Evolutionary conservation across 2,113 vertebrate species (phyloP).

Genomic region (Syngnathus typhle): DNA sequence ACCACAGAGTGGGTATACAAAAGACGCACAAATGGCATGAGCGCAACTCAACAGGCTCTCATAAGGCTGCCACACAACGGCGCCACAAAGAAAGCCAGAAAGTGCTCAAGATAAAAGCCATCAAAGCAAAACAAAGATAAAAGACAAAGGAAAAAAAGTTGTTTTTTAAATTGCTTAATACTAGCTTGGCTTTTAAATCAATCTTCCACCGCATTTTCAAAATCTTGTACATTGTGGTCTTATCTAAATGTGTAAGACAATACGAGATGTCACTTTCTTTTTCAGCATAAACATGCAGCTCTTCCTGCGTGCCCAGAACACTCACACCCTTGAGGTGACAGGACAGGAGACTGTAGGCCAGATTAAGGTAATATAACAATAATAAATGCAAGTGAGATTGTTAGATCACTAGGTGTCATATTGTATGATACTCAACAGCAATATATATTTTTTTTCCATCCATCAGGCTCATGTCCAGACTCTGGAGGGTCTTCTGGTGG

Average conservation of each 20-base stretch:
- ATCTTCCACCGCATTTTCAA: too few relatives aligned
- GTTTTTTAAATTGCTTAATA: too few relatives aligned
- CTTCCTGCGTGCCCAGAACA: slow-evolving; percentile 79
- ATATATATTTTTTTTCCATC: background rate
- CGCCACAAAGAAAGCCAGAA: too few relatives aligned
- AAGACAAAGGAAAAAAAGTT: too few relatives aligned
- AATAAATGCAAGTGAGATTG: background rate
- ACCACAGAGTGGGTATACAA: too few relatives aligned
- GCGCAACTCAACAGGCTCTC: too few relatives aligned
- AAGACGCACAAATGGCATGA: too few relatives aligned
- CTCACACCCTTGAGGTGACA: slow-evolving; percentile 86
- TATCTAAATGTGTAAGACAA: background rate
- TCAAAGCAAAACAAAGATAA: too few relatives aligned
- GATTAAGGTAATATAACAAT: slow-evolving; percentile 71
- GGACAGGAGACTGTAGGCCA: slow-evolving; percentile 82
- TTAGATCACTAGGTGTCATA: background rate
- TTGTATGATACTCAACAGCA: background rate
- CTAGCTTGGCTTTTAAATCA: background rate
- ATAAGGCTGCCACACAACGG: too few relatives aligned
- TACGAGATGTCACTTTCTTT: background rate
- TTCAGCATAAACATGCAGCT: slow-evolving; percentile 81
- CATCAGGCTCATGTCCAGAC: slow-evolving; percentile 66
- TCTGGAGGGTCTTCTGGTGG: slow-evolving; percentile 70
- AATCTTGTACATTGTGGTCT: too few relatives aligned
- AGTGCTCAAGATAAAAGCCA: too few relatives aligned